Evolutionary conservation across 2,888 invertebrate species (phyloP).

Genomic region (Celastrina argiolus): DNA sequence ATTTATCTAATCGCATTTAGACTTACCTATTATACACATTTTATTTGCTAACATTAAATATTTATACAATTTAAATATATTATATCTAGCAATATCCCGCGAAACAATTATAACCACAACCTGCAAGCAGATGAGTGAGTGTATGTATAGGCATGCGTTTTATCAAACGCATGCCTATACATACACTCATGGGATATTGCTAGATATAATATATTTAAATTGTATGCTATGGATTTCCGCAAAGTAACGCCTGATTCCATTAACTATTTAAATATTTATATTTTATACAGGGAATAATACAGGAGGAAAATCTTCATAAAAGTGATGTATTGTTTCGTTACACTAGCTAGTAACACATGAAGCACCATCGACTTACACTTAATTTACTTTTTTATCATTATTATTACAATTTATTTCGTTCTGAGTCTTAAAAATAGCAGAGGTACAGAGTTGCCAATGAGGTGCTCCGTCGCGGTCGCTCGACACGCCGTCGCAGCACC

Average conservation of each 20-base stretch:
- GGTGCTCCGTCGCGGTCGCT: too few species aligned
- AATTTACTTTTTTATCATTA: neutral
- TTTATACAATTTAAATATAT: too few species aligned
- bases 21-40: neutral
- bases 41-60: neutral
- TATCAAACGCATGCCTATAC: too few species aligned
- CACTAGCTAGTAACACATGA: neutral
- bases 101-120: too few species aligned
- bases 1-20: neutral
- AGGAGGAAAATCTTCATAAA: neutral
- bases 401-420: neutral
- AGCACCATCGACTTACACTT: neutral
- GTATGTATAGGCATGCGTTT: too few species aligned
- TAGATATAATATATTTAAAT: too few species aligned
- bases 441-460: neutral
- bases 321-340: neutral
- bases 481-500: too few species aligned
- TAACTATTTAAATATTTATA: slow-evolving; percentile 5
- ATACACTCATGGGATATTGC: too few species aligned
- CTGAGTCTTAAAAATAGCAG: neutral
- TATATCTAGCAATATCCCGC: too few species aligned
- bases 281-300: neutral
- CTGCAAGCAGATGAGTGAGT: too few species aligned
- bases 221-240: too few species aligned
- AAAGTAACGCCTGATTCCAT: too few species aligned